phyloP scores from a whole-genome alignment of 1,140 invertebrate species.

The Brachionus rubens region DNA sequence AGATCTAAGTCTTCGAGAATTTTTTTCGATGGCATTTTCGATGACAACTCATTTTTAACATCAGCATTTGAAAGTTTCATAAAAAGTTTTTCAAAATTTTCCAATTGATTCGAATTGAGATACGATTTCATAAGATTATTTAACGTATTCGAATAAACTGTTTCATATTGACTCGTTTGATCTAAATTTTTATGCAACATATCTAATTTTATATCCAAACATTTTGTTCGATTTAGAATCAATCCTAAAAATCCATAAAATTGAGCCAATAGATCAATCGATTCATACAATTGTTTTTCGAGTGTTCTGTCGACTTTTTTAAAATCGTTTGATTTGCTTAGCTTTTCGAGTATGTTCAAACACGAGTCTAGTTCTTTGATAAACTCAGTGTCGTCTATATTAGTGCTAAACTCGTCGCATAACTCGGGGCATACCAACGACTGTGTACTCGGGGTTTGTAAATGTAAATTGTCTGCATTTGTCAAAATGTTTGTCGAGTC shows the following conservation, averaged over 20 bases:
- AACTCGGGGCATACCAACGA: not conserved
- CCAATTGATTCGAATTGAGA: conserved; percentile 6
- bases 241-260: conserved; percentile 18
- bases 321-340: not conserved
- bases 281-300: conserved; percentile 20
- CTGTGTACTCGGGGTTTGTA: conserved; percentile 24
- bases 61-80: not conserved
- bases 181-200: not conserved
- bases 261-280: conserved; percentile 1
- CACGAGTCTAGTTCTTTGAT: conserved; percentile 3
- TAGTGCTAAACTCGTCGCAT: not conserved
- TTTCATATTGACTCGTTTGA: not conserved
- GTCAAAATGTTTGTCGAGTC: conserved; percentile 5
- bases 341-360: not conserved
- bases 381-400: not conserved
- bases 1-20: not conserved
- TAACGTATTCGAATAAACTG: not conserved
- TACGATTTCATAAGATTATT: conserved; percentile 19
- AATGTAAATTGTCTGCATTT: conserved; percentile 27
- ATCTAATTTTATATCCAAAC: not conserved
- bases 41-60: not conserved
- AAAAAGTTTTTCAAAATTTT: not conserved
- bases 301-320: not conserved
- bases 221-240: not conserved
- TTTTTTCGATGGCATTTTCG: not conserved